Evolutionary conservation across 37 sponge, comb jelly and placozoan species (phyloP).

Genomic region (Oscarella lobularis): DNA sequence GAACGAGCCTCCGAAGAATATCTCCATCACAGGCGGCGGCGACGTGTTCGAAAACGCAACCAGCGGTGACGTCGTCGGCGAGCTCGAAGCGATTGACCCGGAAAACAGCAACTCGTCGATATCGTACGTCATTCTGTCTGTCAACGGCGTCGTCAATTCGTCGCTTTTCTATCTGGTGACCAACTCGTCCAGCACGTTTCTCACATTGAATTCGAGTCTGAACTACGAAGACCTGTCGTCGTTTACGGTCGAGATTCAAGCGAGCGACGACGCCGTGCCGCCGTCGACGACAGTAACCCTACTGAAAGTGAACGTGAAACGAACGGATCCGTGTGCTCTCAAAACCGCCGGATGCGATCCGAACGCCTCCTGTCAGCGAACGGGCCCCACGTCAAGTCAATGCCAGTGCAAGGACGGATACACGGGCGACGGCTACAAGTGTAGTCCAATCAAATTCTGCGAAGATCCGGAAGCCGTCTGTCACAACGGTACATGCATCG

Average conservation of each 20-base stretch:
- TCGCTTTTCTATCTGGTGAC: neutral
- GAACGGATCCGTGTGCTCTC: neutral
- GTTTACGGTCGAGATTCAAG: neutral
- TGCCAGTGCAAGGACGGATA: neutral
- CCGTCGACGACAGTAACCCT: neutral
- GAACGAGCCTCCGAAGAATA: neutral
- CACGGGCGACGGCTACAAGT: neutral
- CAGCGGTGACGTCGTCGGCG: neutral
- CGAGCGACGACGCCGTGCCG: conserved; percentile 1
- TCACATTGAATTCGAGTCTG: neutral
- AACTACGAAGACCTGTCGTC: neutral
- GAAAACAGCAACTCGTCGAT: neutral
- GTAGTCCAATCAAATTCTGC: neutral
- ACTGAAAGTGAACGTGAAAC: neutral
- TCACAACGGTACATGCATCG: neutral
- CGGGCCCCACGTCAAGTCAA: neutral
- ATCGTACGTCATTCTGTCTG: neutral
- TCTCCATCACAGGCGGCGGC: neutral
- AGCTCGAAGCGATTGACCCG: neutral
- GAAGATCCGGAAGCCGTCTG: neutral
- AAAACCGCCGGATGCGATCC: neutral
- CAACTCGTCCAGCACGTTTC: neutral
- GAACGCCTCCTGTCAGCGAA: neutral
- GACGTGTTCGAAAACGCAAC: neutral
- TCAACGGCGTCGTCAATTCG: neutral